Evolutionary conservation across 2,797 vertebrate species (phyloP).

Genomic region (Galaxias olidus): DNA sequence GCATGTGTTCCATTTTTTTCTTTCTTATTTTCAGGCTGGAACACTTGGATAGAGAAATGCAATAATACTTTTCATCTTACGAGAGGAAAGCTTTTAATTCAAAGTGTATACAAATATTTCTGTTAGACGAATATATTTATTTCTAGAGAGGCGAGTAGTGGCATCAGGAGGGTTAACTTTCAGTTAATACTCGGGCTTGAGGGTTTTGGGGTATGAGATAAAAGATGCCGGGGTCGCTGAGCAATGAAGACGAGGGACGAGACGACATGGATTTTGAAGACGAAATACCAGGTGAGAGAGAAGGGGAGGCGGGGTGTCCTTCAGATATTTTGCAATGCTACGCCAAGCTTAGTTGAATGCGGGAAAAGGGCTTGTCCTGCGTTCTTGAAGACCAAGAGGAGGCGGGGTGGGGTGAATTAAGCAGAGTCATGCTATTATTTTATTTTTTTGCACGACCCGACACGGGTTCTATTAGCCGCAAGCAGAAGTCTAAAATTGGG

Average conservation of each 20-base stretch:
- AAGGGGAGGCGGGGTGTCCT: constrained; percentile 70
- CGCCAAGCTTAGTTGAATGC: constrained; percentile 72
- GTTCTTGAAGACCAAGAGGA: constrained; percentile 59
- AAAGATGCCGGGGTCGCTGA: constrained; percentile 92
- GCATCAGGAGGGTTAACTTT: constrained; percentile 82
- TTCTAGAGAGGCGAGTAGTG: constrained; percentile 69
- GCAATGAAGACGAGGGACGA: constrained; percentile 89
- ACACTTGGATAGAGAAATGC: constrained; percentile 81
- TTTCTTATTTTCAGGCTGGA: constrained; percentile 86
- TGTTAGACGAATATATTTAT: constrained; percentile 59
- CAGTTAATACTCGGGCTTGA: constrained; percentile 69
- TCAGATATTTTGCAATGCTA: constrained; percentile 72
- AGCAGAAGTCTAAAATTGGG: constrained; percentile 30
- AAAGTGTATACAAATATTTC: constrained; percentile 36
- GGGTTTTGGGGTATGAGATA: constrained; percentile 76
- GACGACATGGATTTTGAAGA: constrained; percentile 91
- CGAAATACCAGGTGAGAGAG: constrained; percentile 90
- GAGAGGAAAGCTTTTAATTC: constrained; percentile 63
- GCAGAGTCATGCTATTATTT: constrained; percentile 67
- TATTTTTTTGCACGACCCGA: constrained; percentile 57
- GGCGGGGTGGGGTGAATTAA: constrained; percentile 56
- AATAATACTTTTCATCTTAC: constrained; percentile 43
- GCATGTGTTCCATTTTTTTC: constrained; percentile 89
- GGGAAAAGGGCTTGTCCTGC: constrained; percentile 80
- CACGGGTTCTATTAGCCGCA: constrained; percentile 48